Evolutionary conservation across 2,113 vertebrate species (phyloP), one percentile per base, ranked within the genome.

Genomic region (Willisornis vidua): DNA sequence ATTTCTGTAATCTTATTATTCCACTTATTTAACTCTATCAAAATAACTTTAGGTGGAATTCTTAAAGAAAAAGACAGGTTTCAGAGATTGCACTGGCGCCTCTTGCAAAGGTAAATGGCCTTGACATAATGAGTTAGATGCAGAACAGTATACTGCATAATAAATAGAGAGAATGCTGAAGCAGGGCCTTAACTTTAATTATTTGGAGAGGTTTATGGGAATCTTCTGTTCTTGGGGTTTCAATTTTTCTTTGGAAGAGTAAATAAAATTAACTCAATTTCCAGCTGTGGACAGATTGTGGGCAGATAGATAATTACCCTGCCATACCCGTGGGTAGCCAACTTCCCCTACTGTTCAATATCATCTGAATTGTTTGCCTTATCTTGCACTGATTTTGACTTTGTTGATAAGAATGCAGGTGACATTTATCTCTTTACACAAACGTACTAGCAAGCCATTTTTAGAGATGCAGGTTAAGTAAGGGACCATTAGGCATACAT

Each of bases 201-300:
- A 79, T 83, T 96, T 89, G 24, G 46, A 57, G 11, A 84, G n/a
- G n/a, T 93, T 96, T 93, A 88, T 80, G 62, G 77, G 76, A 90
- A 61, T 94, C 19, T 70, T 84, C 41, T 94, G 4, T 93, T 92
- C 76, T 92, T 77, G 20, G 39, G 41, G 25, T 62, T 90, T 96
- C 80, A 39, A 43, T 96, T 96, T 96, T 35, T 88, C 39, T 90
- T 92, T 87, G 73, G 83, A 90, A 95, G 19, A 90, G 62, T 96
- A 97, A 97, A 97, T 94, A 96, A 94, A 96, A 86, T 89, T 93
- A 93, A 63, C 26, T 87, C 75, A 70, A 49, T 85, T 96, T 94
- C 87, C 83, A 96, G 72, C 89, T 95, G 79, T 72, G 89, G 85
- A 43, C 52, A 87, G 85, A 85, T 79, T 96, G 81, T 79, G 66